Conservation (phyloP, 1,140 invertebrate genomes). For the Spodoptera litura region DNA sequence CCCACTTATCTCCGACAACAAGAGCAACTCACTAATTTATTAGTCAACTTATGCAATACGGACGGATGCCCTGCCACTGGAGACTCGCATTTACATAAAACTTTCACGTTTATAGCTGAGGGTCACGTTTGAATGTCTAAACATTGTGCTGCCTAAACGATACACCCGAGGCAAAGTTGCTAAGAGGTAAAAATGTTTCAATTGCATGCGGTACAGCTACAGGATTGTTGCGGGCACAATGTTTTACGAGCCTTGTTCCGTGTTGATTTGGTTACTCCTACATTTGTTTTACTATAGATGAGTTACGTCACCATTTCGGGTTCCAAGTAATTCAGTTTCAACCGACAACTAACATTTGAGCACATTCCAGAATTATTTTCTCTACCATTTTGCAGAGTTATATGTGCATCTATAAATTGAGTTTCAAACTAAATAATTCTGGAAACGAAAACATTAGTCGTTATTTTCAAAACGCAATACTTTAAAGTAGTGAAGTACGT, state of each 20-base stretch:
- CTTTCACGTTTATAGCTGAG: constrained; percentile 64
- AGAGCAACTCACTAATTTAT: constrained; percentile 66
- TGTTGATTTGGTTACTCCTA: constrained; percentile 24
- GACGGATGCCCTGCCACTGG: constrained; percentile 59
- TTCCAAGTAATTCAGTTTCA: too few relatives aligned
- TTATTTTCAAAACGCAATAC: constrained; percentile 20
- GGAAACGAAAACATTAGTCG: neutral
- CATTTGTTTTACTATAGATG: neutral
- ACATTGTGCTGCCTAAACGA: constrained; percentile 51
- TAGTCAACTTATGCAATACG: constrained; percentile 67
- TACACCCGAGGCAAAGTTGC: constrained; percentile 46
- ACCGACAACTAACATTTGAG: too few relatives aligned
- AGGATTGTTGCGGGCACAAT: constrained; percentile 34
- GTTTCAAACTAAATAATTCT: neutral
- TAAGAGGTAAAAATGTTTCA: constrained; percentile 54
- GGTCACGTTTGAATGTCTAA: constrained; percentile 58
- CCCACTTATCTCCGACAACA: constrained; percentile 61
- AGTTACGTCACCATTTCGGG: too few relatives aligned
- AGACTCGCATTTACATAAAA: constrained; percentile 66
- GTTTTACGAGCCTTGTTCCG: constrained; percentile 31
- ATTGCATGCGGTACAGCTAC: constrained; percentile 44
- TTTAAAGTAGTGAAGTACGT: constrained; percentile 18
- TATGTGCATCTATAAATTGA: too few relatives aligned
- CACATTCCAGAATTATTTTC: too few relatives aligned
- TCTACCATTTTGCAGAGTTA: too few relatives aligned